A percentile compares a stretch with the other conserved stretches of the same genome.
Conservation (phyloP, 2,888 invertebrate genomes). For the Ophion ellenae region DNA sequence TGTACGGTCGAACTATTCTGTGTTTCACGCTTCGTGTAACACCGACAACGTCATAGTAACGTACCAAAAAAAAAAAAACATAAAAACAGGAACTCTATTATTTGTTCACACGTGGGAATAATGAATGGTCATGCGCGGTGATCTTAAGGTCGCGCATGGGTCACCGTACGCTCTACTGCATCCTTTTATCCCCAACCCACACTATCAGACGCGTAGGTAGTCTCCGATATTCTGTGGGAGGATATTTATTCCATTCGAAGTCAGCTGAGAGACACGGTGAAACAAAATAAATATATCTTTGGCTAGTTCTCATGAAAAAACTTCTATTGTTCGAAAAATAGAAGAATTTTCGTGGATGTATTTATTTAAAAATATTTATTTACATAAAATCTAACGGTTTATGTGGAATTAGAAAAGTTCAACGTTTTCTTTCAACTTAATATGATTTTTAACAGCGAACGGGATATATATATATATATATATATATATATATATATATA, state of each 20-base stretch:
- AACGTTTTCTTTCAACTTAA: no score
- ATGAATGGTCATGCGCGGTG: slow-evolving; percentile 41
- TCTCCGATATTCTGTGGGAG: slow-evolving; percentile 14
- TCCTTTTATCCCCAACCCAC: slow-evolving; percentile 32
- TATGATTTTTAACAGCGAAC: no score
- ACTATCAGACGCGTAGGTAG: slow-evolving; percentile 23
- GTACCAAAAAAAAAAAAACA: not conserved
- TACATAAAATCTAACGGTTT: no score
- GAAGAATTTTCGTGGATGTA: no score
- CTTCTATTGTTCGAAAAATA: no score
- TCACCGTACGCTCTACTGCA: slow-evolving; percentile 49
- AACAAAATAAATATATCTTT: not conserved
- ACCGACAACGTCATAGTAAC: slow-evolving; percentile 10
- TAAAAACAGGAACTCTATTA: slow-evolving; percentile 43
- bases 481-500: no score
- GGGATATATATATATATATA: no score
- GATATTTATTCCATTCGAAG: slow-evolving; percentile 10
- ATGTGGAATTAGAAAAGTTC: no score
- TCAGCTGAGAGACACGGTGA: not conserved
- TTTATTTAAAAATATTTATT: no score
- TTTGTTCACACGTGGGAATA: slow-evolving; percentile 19
- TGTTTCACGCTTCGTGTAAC: slow-evolving; percentile 21
- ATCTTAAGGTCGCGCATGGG: slow-evolving; percentile 43
- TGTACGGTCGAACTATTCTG: not conserved
- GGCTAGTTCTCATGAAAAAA: not conserved